These are phyloP conservation scores for Pyrrhosoma nymphula DNA, from an alignment of 2,888 invertebrate species.

Conservation along the genomic window DNA sequence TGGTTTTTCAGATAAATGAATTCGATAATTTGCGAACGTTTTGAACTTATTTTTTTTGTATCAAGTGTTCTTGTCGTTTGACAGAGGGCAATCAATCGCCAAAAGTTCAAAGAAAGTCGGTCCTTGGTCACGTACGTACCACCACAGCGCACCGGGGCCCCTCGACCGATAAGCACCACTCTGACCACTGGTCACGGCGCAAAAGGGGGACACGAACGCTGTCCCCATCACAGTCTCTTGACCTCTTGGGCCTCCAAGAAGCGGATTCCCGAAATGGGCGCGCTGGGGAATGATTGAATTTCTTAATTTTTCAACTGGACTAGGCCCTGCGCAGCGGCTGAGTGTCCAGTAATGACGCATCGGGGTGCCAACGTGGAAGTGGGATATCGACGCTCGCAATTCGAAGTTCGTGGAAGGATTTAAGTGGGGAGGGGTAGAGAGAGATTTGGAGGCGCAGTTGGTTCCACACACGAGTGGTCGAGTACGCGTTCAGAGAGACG, in stretches of 20 bases:
- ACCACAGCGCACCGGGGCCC: background rate
- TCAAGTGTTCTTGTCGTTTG: slow-evolving; percentile 1
- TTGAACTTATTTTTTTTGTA: background rate
- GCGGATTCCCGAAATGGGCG: background rate
- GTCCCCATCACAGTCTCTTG: background rate
- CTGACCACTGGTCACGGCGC: background rate
- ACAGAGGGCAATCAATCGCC: slow-evolving; percentile 30
- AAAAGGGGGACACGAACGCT: background rate
- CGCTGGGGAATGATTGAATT: background rate
- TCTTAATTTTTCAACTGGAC: background rate
- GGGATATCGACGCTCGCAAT: background rate
- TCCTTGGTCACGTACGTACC: background rate
- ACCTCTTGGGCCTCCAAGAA: background rate
- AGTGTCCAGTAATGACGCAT: background rate
- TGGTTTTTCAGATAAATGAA: background rate
- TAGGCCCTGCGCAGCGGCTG: background rate
- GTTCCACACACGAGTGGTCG: background rate
- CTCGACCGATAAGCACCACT: slow-evolving; percentile 31
- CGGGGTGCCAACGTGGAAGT: background rate
- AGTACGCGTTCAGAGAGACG: background rate
- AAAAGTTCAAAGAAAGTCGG: slow-evolving; percentile 32
- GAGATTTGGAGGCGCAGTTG: background rate
- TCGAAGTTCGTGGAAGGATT: background rate
- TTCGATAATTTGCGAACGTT: background rate
- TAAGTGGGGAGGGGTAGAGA: background rate